These are phyloP conservation scores for Cephalopachus bancanus DNA, from an alignment of 2,797 vertebrate genomes.

Conservation along the genomic window DNA sequence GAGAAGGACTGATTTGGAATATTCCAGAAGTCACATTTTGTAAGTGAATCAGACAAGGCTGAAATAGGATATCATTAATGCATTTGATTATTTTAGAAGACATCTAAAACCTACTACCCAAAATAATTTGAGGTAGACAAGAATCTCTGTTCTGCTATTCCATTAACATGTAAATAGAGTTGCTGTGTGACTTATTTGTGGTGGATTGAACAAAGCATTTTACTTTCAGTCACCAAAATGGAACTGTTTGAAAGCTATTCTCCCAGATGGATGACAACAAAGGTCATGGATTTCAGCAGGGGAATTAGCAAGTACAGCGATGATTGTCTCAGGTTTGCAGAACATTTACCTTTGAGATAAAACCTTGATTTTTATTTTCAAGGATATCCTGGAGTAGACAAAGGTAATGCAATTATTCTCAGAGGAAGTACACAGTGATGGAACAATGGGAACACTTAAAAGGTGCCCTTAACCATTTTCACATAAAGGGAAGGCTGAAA, in stretches of 20 bases:
- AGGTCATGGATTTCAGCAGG: conserved; percentile 72
- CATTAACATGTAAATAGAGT: conserved; percentile 67
- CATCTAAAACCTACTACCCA: conserved; percentile 13
- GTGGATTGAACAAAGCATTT: conserved; percentile 70
- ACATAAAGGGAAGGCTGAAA: conserved; percentile 62
- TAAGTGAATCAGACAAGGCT: not conserved
- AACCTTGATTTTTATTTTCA: conserved; percentile 67
- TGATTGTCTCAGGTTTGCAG: conserved; percentile 61
- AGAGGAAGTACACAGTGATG: conserved; percentile 70
- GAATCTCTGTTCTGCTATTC: not conserved
- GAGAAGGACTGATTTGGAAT: not conserved
- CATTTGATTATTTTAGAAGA: conserved; percentile 19
- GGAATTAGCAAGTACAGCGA: conserved; percentile 63
- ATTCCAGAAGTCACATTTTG: not conserved
- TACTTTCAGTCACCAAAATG: conserved; percentile 51
- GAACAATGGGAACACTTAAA: conserved; percentile 75
- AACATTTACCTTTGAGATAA: conserved; percentile 71
- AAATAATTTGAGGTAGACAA: not conserved
- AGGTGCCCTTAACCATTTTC: conserved; percentile 80
- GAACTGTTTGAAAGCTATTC: conserved; percentile 47
- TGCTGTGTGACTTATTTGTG: conserved; percentile 49
- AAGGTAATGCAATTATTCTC: conserved; percentile 73
- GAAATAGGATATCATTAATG: not conserved
- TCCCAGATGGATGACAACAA: conserved; percentile 59
- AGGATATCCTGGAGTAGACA: conserved; percentile 62